Evolutionary conservation across 1,140 invertebrate species (phyloP), one percentile per base, ranked within the genome.

Genomic region (Conus betulinus): DNA sequence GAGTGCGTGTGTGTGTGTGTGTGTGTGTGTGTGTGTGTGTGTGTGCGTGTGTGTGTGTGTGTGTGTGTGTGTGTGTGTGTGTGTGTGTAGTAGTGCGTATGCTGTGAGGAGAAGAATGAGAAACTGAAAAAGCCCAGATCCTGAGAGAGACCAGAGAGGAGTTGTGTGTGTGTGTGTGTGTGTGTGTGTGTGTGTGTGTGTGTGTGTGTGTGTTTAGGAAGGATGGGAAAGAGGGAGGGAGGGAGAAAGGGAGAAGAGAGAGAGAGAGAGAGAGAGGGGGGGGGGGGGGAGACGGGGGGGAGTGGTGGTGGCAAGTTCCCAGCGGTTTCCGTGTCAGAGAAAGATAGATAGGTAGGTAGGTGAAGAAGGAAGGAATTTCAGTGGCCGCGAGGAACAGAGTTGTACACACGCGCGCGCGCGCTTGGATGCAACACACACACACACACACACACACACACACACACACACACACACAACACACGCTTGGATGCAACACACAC

Each of bases 1-100:
- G 7, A 17, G 5, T 71, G 20, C 20, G 67, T 71, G 7, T 6
- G 5, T 71, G 7, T n/a, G 67, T 5, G 67, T 20, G 7, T 10
- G 67, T 71, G 67, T 71, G 7, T 10, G 67, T 71, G 67, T 71
- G 7, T 71, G 67, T 71, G 67, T 71, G 67, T 71, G 67, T 71
- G 67, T 71, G 67, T 71, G 67, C 20, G 67, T 71, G 67, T 71
- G 67, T 71, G 67, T 71, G 67, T 71, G 67, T 71, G 67, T 71
- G 67, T 71, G 67, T 71, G 67, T 74, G 67, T 74, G 67, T 74
- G 67, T 74, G 67, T 74, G 67, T 74, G 67, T 74, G 67, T 74
- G 67, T 74, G 67, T 74, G 67, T 74, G 67, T 74, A 6, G 13
- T 20, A 7, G 67, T 20, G 67, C n/a, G 20, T 74, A 3, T 74